Evolutionary conservation across 2,888 invertebrate genomes (phyloP), one percentile per base, ranked within the genome.

Genomic region (Anoplius nigerrimus): DNA sequence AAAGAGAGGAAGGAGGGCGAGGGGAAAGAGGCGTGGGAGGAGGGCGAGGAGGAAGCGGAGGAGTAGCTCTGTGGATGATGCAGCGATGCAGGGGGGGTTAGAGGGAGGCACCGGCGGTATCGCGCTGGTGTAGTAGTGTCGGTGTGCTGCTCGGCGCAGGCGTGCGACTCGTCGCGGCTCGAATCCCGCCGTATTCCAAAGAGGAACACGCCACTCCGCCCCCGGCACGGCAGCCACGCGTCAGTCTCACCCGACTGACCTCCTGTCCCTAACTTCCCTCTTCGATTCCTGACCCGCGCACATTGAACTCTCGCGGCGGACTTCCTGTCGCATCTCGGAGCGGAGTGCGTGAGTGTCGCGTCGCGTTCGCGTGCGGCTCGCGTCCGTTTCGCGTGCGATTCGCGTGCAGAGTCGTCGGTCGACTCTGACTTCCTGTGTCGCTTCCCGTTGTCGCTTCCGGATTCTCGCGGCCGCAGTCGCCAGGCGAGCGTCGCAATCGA

Each of bases 191-290:
- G 83, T 79, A 80, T 79, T 79, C 83, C 84, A 82, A 85, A 84
- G 87, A 82, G 85, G 84, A 85, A 81, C 84, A 83, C 82, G 84
- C 83, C 84, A 82, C 82, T 87, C 85, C 82, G 86, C 86, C 87
- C 86, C 86, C 84, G 86, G 85, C 87, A 84, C 85, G 84, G 84
- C 79, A 82, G 80, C 84, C 85, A 85, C 87, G 83, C 83, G 83
- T 84, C 80, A 83, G 77, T 79, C 79, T 79, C 75, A 77, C 70
- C 84, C 85, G 81, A 82, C 84, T 82, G 85, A 84, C 86, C 86
- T 84, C 82, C 79, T 82, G 81, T 82, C 80, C 78, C 74, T 54
- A 75, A 74, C 81, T 76, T 75, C 72, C 76, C 71, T 72, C 72
- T 75, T 79, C 76, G 73, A 75, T 71, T 74, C 72, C 74, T 76